These are phyloP conservation scores for Capitulum mitella DNA, from an alignment of 2,888 invertebrate species.

Conservation along the genomic window DNA sequence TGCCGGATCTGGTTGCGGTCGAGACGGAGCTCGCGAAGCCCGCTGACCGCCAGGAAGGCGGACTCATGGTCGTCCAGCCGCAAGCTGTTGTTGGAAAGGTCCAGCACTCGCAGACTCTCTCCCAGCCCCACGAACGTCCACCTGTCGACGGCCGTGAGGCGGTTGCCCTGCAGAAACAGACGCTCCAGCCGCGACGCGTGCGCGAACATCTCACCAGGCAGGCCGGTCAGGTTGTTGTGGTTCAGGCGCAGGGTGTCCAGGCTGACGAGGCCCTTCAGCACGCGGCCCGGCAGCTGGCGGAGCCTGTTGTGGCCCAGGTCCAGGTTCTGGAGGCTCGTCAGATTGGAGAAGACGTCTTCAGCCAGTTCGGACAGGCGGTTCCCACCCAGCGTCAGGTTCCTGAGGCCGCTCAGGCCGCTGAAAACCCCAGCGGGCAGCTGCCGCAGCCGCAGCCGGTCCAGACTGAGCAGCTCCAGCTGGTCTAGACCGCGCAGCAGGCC, in stretches of 20 bases:
- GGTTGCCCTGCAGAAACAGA: conserved; percentile 47
- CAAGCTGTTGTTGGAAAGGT: conserved; percentile 2
- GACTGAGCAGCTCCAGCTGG: not conserved
- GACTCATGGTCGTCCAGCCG: not conserved
- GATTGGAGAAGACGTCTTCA: conserved; percentile 54
- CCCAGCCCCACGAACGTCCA: not conserved
- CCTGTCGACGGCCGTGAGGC: not conserved
- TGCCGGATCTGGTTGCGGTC: not conserved
- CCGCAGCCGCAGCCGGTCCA: conserved; percentile 38
- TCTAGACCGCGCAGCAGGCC: not conserved
- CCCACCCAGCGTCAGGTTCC: conserved; percentile 56
- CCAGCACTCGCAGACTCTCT: not conserved
- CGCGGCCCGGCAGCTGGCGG: conserved; percentile 40
- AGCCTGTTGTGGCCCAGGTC: conserved; percentile 60
- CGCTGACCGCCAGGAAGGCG: not conserved
- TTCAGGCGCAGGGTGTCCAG: conserved; percentile 41
- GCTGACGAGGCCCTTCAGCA: conserved; percentile 26
- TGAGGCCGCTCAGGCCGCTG: conserved; percentile 55
- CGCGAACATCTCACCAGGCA: conserved; percentile 49
- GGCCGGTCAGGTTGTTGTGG: conserved; percentile 47
- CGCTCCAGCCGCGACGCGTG: conserved; percentile 49
- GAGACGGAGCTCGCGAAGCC: not conserved
- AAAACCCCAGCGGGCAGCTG: conserved; percentile 57
- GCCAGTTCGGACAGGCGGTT: conserved; percentile 56
- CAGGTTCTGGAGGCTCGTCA: conserved; percentile 56